phyloP scores from a whole-genome alignment of 2,888 invertebrate species.

The Acanthacorydalis orientalis region DNA sequence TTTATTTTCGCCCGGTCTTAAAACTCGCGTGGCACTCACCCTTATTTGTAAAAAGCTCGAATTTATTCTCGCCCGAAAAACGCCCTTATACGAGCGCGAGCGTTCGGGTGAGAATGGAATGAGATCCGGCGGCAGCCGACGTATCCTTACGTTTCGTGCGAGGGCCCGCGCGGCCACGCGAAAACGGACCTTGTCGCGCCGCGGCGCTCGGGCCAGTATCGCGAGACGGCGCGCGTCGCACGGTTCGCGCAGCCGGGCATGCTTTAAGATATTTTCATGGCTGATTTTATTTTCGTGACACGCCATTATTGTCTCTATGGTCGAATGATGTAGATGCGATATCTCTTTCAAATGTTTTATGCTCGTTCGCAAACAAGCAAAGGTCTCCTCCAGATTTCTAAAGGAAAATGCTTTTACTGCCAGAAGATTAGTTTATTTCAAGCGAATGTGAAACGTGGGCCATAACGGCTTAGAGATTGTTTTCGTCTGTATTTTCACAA shows the following conservation, averaged over 20 bases:
- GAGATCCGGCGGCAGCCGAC: too few species aligned
- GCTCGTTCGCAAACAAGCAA: neutral
- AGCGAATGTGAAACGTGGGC: neutral
- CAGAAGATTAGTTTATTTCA: neutral
- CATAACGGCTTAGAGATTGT: neutral
- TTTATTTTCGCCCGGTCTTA: slow-evolving; percentile 4
- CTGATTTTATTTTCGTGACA: neutral
- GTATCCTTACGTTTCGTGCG: too few species aligned
- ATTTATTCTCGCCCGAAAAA: slow-evolving; percentile 1
- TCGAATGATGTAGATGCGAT: neutral
- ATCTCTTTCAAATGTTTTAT: neutral
- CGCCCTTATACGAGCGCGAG: neutral
- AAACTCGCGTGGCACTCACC: neutral
- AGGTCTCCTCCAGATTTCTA: neutral
- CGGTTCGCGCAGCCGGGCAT: neutral
- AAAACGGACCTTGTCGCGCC: too few species aligned
- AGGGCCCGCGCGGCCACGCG: too few species aligned
- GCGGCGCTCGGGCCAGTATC: too few species aligned
- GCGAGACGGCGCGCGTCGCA: too few species aligned
- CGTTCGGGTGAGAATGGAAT: too few species aligned
- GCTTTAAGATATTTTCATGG: slow-evolving; percentile 5
- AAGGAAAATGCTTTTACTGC: slow-evolving; percentile 2
- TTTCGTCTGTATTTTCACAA: neutral
- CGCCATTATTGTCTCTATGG: neutral
- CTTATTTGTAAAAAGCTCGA: slow-evolving; percentile 4